Conservation (phyloP, 2,113 vertebrate genomes). For the Pomatorhinus ruficollis region DNA sequence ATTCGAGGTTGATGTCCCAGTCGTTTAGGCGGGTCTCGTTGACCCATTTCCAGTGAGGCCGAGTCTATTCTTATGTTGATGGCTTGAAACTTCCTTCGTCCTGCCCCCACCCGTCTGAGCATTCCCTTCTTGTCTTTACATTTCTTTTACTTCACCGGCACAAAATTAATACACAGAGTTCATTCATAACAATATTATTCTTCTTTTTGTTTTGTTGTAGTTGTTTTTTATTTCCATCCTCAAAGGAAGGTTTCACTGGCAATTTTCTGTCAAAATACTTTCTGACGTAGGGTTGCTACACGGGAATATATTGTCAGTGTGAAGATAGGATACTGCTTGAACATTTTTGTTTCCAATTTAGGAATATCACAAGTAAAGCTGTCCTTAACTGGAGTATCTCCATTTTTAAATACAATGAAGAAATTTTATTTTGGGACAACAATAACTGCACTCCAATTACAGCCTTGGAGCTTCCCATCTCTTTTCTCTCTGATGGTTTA, state of each 20-base stretch:
- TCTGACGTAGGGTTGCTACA: neutral
- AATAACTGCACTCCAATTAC: neutral
- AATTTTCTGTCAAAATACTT: neutral
- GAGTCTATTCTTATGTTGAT: too few species aligned
- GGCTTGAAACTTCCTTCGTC: too few species aligned
- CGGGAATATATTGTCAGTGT: neutral
- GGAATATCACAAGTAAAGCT: neutral
- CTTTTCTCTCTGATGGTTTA: neutral
- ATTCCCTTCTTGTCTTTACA: too few species aligned
- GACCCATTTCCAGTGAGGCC: too few species aligned
- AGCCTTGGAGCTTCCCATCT: neutral
- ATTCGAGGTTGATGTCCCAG: too few species aligned
- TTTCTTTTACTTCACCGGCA: too few species aligned
- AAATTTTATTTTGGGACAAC: neutral
- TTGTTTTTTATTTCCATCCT: neutral
- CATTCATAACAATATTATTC: too few species aligned
- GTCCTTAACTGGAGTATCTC: neutral
- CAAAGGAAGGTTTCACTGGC: neutral
- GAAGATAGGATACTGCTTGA: neutral
- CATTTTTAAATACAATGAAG: neutral
- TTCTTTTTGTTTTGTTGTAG: neutral
- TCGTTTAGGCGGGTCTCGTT: too few species aligned
- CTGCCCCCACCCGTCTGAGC: too few species aligned
- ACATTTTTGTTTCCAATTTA: neutral
- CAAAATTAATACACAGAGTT: too few species aligned